phyloP scores from a whole-genome alignment of 2,797 vertebrate species.

The Hirundo rustica region DNA sequence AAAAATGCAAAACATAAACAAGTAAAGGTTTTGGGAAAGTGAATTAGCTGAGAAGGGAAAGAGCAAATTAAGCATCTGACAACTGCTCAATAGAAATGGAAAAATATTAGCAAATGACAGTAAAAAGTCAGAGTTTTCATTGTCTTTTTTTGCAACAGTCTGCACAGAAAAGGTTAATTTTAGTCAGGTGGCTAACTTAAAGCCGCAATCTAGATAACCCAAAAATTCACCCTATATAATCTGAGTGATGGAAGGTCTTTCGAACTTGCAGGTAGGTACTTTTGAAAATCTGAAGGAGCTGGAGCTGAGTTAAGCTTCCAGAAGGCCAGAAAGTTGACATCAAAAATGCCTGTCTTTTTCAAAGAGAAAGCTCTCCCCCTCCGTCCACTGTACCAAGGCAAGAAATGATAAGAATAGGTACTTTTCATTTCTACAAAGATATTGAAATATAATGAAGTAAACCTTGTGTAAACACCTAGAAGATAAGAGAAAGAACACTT shows the following conservation, averaged over 20 bases:
- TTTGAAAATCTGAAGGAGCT: not conserved
- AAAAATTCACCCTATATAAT: not conserved
- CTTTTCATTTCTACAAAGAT: not conserved
- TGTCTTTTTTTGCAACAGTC: not conserved
- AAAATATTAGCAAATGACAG: not conserved
- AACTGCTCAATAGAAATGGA: not conserved
- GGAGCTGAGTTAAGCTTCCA: not conserved
- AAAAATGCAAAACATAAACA: not conserved
- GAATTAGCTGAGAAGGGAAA: not conserved
- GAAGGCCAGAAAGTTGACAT: not conserved
- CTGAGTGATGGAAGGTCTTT: not conserved
- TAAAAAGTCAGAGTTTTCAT: not conserved
- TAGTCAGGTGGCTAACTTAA: not conserved
- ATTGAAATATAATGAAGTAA: not conserved
- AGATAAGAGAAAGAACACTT: not conserved
- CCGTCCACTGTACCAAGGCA: not conserved
- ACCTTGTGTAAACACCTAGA: not conserved
- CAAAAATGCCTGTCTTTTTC: not conserved
- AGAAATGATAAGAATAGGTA: not conserved
- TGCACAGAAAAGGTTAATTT: not conserved
- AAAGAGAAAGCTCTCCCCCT: accelerated
- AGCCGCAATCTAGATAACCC: not conserved
- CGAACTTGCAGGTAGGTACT: not conserved
- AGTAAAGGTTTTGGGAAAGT: not conserved
- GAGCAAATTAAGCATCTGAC: not conserved